These are phyloP conservation scores for Carcina quercana DNA, from an alignment of 2,888 invertebrate genomes.

Conservation along the genomic window DNA sequence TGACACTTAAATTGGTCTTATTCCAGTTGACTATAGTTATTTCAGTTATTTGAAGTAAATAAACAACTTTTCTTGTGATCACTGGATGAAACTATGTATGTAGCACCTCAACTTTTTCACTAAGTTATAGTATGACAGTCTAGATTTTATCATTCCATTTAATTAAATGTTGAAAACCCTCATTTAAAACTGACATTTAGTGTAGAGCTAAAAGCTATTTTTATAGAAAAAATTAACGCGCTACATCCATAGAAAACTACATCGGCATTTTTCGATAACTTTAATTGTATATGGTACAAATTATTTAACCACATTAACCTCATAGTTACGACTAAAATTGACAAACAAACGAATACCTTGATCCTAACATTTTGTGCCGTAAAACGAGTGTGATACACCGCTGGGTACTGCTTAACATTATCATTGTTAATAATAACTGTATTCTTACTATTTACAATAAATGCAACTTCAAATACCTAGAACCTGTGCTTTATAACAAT, in stretches of 20 bases:
- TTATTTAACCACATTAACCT: slow-evolving; percentile 45
- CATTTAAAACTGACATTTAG: too few species aligned
- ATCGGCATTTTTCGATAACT: slow-evolving; percentile 23
- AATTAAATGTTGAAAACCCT: too few species aligned
- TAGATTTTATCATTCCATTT: too few species aligned
- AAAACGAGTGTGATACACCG: slow-evolving; percentile 72
- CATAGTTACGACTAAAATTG: slow-evolving; percentile 64
- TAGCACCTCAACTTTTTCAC: too few species aligned
- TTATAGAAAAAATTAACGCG: slow-evolving; percentile 1
- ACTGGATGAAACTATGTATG: too few species aligned
- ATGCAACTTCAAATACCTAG: slow-evolving; percentile 69
- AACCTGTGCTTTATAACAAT: slow-evolving; percentile 73
- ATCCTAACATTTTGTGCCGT: slow-evolving; percentile 70
- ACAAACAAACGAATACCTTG: slow-evolving; percentile 62
- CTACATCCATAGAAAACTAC: slow-evolving; percentile 22
- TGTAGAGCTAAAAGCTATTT: too few species aligned
- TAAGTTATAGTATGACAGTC: too few species aligned
- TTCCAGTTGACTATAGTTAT: slow-evolving; percentile 54
- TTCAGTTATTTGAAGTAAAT: slow-evolving; percentile 24
- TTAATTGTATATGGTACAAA: slow-evolving; percentile 48
- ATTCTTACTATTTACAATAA: slow-evolving; percentile 73
- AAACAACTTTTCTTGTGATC: not conserved
- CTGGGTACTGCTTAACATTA: slow-evolving; percentile 60
- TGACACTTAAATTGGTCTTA: slow-evolving; percentile 64
- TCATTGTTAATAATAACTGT: slow-evolving; percentile 43